Percentiles rank a stretch among this genome's conserved stretches.
These are phyloP conservation scores for Holocentrus rufus DNA, from an alignment of 2,797 vertebrate species.

Conservation along the genomic window DNA sequence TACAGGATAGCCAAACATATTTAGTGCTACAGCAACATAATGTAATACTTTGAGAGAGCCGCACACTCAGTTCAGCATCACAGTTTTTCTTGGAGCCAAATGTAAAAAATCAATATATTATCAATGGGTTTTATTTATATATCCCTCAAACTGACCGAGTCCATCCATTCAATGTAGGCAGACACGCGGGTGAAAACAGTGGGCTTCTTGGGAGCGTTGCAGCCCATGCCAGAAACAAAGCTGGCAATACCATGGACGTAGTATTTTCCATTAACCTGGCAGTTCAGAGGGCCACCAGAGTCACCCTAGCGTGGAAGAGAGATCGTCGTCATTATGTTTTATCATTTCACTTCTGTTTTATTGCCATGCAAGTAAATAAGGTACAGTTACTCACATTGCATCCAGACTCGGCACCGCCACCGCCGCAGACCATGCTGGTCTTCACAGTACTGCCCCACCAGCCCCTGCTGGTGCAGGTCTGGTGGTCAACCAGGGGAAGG, in stretches of 20 bases:
- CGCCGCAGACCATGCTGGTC: conserved; percentile 85
- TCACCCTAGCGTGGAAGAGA: conserved; percentile 73
- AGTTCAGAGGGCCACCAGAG: conserved; percentile 82
- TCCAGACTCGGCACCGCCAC: conserved; percentile 79
- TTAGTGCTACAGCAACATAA: background rate
- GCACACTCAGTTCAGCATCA: background rate
- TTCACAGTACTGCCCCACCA: conserved; percentile 87
- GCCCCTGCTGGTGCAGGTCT: conserved; percentile 73
- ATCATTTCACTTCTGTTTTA: background rate
- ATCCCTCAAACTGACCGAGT: conserved; percentile 41
- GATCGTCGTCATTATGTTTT: background rate
- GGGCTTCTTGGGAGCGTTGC: conserved; percentile 76
- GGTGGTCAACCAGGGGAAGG: conserved; percentile 81
- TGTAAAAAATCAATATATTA: background rate
- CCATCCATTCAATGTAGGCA: conserved; percentile 79
- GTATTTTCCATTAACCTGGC: conserved; percentile 71
- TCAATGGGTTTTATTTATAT: background rate
- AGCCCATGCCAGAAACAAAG: conserved; percentile 79
- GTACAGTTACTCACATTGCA: conserved; percentile 81
- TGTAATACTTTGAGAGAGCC: background rate
- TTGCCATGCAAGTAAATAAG: background rate
- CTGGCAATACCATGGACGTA: conserved; percentile 80
- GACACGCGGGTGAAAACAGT: conserved; percentile 84
- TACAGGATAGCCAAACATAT: background rate
- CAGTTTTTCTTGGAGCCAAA: background rate